Base-by-base conservation (phyloP, 2,797 vertebrate genomes). In the Phyllotis vaccarum region DNA sequence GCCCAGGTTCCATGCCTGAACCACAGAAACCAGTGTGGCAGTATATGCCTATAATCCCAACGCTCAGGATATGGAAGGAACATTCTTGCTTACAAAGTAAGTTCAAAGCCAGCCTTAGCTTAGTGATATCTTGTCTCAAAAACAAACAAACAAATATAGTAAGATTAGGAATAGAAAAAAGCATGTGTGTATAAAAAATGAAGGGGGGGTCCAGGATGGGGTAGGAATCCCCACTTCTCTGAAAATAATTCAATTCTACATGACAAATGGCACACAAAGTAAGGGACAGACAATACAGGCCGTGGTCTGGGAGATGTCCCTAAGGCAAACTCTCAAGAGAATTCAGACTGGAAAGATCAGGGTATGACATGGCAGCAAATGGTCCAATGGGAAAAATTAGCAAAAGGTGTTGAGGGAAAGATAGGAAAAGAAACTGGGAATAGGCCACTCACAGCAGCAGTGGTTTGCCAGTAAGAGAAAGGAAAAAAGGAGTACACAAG, bases 201-300 rank as follows among this genome's bases (percentile, higher is more conserved):
- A 87, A 54, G 58, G 5, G 14, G 52, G 6, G 27, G 66, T 60
- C 54, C 54, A 75, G 29, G 10, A 0, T 22, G 54, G 29, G 40
- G 27, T 9, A 34, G 21, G 54, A 56, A 72, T 72, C n/a, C 17
- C 66, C 72, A 76, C 46, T 58, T 40, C 46, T 1, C 58, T 34
- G 54, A 86, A 95, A 93, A 75, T 72, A 52, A 93, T 70, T 80
- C 74, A n/a, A 52, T 80, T 76, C 58, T 34, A 24, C 7, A 14
- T 24, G 37, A 90, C 76, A n/a, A 52, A 40, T 3, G 40, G 40
- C 29, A 83, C 58, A n/a, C 24, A 5, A 68, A 86, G 70, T 56
- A 89, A 0, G 46, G 58, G 22, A 49, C 46, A 49, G 58, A 76
- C 46, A 76, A 79, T 27, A 80, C 13, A 21, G 27, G 52, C 31